Base-by-base conservation (phyloP, 1,140 invertebrate genomes). In the Tetraneura akinire region DNA sequence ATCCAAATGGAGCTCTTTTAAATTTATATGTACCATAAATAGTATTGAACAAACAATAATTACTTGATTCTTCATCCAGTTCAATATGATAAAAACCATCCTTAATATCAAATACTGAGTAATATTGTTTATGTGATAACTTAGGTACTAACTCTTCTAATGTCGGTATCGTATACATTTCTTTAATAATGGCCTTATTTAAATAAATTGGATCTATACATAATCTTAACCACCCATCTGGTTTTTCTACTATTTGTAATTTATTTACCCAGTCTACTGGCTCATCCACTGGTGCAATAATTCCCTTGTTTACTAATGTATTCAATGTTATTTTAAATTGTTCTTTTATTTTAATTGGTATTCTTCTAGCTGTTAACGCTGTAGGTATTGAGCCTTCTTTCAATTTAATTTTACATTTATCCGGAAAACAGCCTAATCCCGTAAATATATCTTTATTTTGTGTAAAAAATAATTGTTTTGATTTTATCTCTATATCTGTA, bases 1-100 rank as follows among this genome's bases (percentile, higher is more conserved):
- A 51, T 11, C 82, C 82, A 82, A 82, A 82, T 37, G 82, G 81
- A 23, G 49, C 53, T 73, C 81, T 68, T 64, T 80, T 55, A 66
- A 68, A 82, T 71, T 18, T 82, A 57, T 68, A 68, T 21, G 64
- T 68, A n/a, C 60, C 29, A 32, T 32, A 62, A 6, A 62, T 13
- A 9, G 29, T 62, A n/a, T 62, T 62, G 64, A 68, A 83, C 18
- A 74, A 66, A 68, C 49, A 76, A 8, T 47, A 76, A 37, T 55
- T 60, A 53, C 55, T 53, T 4, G 49, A 55, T 21, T 14, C 23
- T 1, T 60, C 55, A 16, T 76, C 0, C 8, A 76, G 5, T 2
- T n/a, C 11, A 14, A 76, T 42, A 21, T 49, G 73, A 21, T 26
- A 76, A 11, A 55, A 76, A 14, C 23, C 49, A 26, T 76, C 13